Evolutionary conservation across 2,113 vertebrate genomes (phyloP), one percentile per base, ranked within the genome.

Genomic region (Panthera leo): DNA sequence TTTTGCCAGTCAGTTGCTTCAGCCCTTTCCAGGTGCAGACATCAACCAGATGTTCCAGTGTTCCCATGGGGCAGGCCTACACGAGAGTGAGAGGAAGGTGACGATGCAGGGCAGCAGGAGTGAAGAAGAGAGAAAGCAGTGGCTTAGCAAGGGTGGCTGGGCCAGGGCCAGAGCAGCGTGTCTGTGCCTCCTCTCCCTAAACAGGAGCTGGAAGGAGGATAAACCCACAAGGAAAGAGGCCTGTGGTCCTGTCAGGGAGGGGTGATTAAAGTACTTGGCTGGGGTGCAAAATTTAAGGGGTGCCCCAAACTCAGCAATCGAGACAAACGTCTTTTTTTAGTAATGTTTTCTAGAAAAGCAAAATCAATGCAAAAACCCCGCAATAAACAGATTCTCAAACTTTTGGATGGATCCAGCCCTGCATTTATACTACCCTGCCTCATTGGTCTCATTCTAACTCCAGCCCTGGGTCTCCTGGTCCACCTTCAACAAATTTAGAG

Each of bases 91-190:
- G 16, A 36, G 45, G 19, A 31, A 82, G 53, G 13, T 31, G 42
- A 75, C 2, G 0, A n/a, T 0, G 23, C 16, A 16, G 51, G 7
- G 13, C 19, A 65, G 13, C 21, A 3, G 4, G 12, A 45, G 1
- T 10, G 48, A 68, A 12, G 7, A 48, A 10, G 12, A n/a, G 36
- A 23, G 85, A 53, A 61, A 29, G 79, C 71, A 55, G 53, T 11
- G 18, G 53, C 19, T 10, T 2, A 3, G 65, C 36, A n/a, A 67
- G 19, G 21, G 7, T 19, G 11, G 39, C 2, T 1, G 8, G 34
- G 12, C 29, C 45, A 23, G 13, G 36, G 73, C 48, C 21, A 0
- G 13, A 0, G 67, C 5, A 3, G 3, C 10, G 11, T 25, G 21
- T 25, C 45, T 25, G 61, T 13, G 10, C 19, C 36, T 29, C 36